phyloP scores from a whole-genome alignment of 1,140 invertebrate genomes.

The Triops longicaudatus region DNA sequence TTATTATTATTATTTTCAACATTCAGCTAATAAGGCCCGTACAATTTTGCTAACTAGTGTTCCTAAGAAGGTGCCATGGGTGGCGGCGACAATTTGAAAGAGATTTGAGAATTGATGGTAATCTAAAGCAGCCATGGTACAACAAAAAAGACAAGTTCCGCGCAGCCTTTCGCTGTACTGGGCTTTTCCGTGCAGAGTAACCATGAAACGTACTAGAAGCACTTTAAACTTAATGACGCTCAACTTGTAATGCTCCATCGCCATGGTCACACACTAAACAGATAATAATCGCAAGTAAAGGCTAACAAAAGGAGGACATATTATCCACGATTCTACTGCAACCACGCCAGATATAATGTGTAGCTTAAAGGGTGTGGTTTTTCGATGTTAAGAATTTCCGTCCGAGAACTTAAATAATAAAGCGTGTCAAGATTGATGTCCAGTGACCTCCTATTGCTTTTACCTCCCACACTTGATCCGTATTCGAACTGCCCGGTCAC shows the following conservation, averaged over 20 bases:
- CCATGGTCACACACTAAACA: conserved; percentile 6
- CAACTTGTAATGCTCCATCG: background rate
- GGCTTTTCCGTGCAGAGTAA: background rate
- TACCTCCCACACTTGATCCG: background rate
- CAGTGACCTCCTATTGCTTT: background rate
- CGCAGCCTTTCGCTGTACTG: too few species aligned
- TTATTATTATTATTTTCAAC: too few species aligned
- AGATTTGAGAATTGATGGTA: too few species aligned
- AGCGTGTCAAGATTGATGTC: background rate
- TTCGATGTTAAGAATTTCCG: background rate
- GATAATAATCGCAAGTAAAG: background rate
- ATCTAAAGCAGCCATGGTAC: too few species aligned
- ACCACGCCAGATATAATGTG: too few species aligned
- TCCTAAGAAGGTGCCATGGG: too few species aligned
- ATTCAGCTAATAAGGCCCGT: too few species aligned
- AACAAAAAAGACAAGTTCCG: too few species aligned
- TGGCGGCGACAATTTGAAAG: too few species aligned
- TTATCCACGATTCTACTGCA: background rate
- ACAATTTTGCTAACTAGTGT: too few species aligned
- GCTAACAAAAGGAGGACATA: background rate
- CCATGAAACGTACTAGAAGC: background rate
- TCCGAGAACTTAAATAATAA: background rate
- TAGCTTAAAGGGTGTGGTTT: conserved; percentile 5
- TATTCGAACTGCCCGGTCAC: too few species aligned
- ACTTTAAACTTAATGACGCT: conserved; percentile 12